Conservation (phyloP, 2,888 invertebrate genomes). For the Sipha maydis region DNA sequence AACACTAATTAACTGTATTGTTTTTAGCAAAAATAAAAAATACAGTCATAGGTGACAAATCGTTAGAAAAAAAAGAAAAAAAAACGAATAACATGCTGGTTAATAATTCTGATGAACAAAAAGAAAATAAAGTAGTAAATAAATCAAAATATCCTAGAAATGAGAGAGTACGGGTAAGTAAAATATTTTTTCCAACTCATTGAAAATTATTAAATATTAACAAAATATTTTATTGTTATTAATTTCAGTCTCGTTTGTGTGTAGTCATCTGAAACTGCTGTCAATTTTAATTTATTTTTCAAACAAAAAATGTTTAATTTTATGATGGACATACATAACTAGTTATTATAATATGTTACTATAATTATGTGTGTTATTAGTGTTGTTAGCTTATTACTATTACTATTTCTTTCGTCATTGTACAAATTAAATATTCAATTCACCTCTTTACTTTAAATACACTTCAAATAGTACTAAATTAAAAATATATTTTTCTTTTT, state of each 20-base stretch:
- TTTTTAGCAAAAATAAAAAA: neutral
- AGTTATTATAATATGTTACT: neutral
- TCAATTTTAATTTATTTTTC: neutral
- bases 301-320: neutral
- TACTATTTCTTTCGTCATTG: no score
- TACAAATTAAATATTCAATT: neutral
- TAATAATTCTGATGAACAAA: neutral
- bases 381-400: neutral
- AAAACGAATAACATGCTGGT: constrained; percentile 7
- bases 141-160: constrained; percentile 57
- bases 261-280: neutral
- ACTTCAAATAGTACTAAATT: neutral
- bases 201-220: neutral
- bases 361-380: neutral
- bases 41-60: neutral
- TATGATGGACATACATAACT: neutral
- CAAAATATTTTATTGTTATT: neutral
- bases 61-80: neutral
- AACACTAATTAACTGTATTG: no score
- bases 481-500: no score
- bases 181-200: neutral
- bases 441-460: neutral
- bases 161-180: constrained; percentile 34
- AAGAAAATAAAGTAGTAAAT: constrained; percentile 16
- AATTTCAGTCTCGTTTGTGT: constrained; percentile 53